phyloP scores from a whole-genome alignment of 2,113 vertebrate genomes.

The Pseudorasbora parva region DNA sequence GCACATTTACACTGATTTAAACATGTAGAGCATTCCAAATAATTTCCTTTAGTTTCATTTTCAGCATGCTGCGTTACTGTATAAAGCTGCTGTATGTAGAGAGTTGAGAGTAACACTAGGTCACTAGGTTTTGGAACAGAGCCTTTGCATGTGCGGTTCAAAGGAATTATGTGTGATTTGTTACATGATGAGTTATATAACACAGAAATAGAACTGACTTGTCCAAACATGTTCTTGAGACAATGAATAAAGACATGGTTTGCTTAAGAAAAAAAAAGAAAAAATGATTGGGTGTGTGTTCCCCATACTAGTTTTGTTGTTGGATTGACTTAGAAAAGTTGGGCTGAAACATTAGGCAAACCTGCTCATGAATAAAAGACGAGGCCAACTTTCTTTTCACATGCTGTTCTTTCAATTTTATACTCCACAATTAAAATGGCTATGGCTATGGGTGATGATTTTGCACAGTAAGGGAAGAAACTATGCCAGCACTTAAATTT shows the following conservation, averaged over 20 bases:
- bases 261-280: conserved; percentile 63
- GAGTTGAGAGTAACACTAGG: not conserved
- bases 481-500: not conserved
- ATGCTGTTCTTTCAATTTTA: not conserved
- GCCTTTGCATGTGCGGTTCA: not conserved
- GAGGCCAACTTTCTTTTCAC: not conserved
- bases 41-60: not conserved
- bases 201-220: conserved; percentile 45
- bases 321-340: not conserved
- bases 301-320: conserved; percentile 8
- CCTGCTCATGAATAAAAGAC: not conserved
- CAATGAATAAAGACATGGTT: conserved; percentile 55
- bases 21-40: not conserved
- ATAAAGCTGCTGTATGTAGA: not conserved
- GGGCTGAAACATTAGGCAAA: not conserved
- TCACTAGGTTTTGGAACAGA: not conserved
- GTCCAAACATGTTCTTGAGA: conserved; percentile 65
- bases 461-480: not conserved
- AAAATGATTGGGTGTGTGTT: conserved; percentile 59
- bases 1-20: not conserved
- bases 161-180: conserved; percentile 13
- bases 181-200: not conserved
- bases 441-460: not conserved
- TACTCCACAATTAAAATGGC: not conserved
- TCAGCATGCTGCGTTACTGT: not conserved